These are phyloP conservation scores for Chaunax sp. DNA, from an alignment of 2,797 vertebrate genomes.

Conservation along the genomic window DNA sequence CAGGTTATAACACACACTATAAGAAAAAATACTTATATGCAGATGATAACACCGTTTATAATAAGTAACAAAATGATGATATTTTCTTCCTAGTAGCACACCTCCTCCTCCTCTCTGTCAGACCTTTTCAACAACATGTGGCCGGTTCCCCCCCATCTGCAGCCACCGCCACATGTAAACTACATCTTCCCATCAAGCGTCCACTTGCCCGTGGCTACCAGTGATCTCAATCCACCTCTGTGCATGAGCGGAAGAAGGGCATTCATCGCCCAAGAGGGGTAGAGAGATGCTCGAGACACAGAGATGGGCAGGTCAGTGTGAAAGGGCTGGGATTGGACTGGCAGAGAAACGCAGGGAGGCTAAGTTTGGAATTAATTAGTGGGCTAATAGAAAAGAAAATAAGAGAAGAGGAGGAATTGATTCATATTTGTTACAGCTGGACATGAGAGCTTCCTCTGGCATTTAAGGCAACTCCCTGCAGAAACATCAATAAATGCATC, in stretches of 20 bases:
- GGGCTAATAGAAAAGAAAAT: slow-evolving; percentile 9
- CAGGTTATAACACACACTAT: background rate
- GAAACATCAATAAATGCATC: background rate
- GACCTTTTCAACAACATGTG: background rate
- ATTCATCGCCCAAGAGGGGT: slow-evolving; percentile 40
- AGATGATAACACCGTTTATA: background rate
- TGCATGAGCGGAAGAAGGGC: slow-evolving; percentile 44
- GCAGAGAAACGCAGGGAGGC: slow-evolving; percentile 8
- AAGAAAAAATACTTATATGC: background rate
- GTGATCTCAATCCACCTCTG: slow-evolving; percentile 35
- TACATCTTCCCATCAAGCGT: background rate
- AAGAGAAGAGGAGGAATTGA: slow-evolving; percentile 8
- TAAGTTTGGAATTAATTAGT: slow-evolving; percentile 42
- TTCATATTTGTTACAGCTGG: no score
- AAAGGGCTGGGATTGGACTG: slow-evolving; percentile 4
- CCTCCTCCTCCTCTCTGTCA: background rate
- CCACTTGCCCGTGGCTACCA: slow-evolving; percentile 4
- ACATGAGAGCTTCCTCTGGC: no score
- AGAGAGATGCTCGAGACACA: background rate
- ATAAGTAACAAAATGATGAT: background rate
- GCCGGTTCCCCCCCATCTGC: slow-evolving; percentile 11
- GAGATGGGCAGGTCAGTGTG: slow-evolving; percentile 35
- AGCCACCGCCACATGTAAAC: slow-evolving; percentile 8
- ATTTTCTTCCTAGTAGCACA: background rate
- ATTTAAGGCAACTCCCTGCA: background rate